These are phyloP conservation scores for Beris morrisii DNA, from an alignment of 2,888 invertebrate genomes.

Conservation along the genomic window DNA sequence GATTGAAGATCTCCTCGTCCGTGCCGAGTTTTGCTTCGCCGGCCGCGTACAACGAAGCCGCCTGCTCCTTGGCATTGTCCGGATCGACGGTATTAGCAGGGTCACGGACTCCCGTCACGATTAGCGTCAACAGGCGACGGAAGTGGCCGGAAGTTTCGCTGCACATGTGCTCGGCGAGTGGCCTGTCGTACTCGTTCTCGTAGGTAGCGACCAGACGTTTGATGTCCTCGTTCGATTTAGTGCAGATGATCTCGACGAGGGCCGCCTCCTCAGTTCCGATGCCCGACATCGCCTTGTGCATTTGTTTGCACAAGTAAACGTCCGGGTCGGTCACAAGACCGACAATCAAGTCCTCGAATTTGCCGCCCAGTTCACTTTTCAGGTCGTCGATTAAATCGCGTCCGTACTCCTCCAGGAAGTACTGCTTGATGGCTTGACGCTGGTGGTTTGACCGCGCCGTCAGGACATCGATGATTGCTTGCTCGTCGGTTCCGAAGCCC, in stretches of 20 bases:
- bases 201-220: constrained; percentile 64
- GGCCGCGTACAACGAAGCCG: constrained; percentile 69
- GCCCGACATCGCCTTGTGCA: constrained; percentile 73
- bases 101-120: constrained; percentile 67
- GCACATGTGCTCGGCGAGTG: constrained; percentile 71
- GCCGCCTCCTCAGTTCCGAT: constrained; percentile 73
- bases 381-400: constrained; percentile 66
- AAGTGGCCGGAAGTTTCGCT: constrained; percentile 78
- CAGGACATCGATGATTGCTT: constrained; percentile 71
- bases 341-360: constrained; percentile 72
- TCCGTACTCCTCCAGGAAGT: constrained; percentile 63
- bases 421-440: constrained; percentile 68
- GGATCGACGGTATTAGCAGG: constrained; percentile 65
- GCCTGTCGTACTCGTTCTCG: constrained; percentile 65
- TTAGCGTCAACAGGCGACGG: constrained; percentile 70
- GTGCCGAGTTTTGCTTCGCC: constrained; percentile 72
- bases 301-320: constrained; percentile 71
- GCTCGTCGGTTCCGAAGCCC: constrained; percentile 72
- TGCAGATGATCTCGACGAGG: constrained; percentile 74
- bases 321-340: constrained; percentile 69
- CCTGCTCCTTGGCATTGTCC: constrained; percentile 67
- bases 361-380: constrained; percentile 72
- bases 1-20: constrained; percentile 69
- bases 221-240: constrained; percentile 68
- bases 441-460: constrained; percentile 69